These are phyloP conservation scores for Agrochola lota DNA, from an alignment of 2,888 invertebrate genomes.

Conservation along the genomic window DNA sequence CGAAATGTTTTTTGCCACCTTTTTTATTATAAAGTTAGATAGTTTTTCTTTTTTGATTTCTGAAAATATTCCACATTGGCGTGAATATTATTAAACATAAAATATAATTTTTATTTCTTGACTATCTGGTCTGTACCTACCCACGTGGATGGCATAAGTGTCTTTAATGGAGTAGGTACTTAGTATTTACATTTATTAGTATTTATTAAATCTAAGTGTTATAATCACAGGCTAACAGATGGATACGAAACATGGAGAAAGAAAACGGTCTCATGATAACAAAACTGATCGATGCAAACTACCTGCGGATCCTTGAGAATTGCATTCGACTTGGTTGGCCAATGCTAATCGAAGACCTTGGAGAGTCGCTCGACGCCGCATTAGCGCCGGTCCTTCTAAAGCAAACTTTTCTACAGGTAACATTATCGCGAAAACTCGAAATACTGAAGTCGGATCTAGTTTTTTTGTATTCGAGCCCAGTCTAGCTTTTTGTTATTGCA, in stretches of 20 bases:
- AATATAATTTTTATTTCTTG: neutral
- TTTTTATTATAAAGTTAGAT: neutral
- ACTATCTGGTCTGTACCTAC: too few species aligned
- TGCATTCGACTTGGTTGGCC: slow-evolving; percentile 96
- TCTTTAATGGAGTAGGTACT: too few species aligned
- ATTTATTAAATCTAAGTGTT: neutral
- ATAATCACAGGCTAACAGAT: slow-evolving; percentile 94
- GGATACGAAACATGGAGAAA: slow-evolving; percentile 97
- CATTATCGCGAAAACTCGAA: neutral
- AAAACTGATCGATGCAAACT: slow-evolving; percentile 94
- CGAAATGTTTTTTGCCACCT: neutral
- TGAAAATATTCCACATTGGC: neutral
- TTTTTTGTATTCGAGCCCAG: neutral
- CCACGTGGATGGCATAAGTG: too few species aligned
- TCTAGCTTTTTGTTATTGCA: slow-evolving; percentile 1
- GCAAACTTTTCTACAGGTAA: slow-evolving; percentile 94
- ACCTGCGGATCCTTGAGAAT: slow-evolving; percentile 95
- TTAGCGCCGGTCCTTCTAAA: slow-evolving; percentile 95
- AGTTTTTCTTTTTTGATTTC: neutral
- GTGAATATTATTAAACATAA: neutral
- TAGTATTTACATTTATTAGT: neutral
- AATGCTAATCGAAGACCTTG: slow-evolving; percentile 96
- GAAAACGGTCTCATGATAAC: slow-evolving; percentile 93
- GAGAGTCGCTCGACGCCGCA: slow-evolving; percentile 96
- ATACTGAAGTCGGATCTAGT: neutral